Base-by-base conservation (phyloP, 2,888 invertebrate species). In the Spodoptera littoralis region DNA sequence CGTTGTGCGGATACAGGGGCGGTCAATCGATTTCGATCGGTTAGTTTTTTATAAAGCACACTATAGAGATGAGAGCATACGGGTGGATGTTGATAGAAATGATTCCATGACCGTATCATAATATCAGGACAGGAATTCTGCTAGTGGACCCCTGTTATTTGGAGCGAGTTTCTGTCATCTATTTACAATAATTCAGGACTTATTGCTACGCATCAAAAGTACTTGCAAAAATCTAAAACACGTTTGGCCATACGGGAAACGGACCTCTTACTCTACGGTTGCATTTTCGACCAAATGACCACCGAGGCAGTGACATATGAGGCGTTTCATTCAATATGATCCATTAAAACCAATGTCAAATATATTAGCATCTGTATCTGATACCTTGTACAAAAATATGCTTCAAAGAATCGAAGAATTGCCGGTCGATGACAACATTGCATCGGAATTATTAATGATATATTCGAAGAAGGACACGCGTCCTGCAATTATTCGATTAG, bases 11-110 rank as follows among this genome's bases (percentile, higher is more conserved):
- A 77, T 63, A 49, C 45, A 54, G 55, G 64, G 56, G 69, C 77
- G 66, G 62, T 65, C 65, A 77, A 69, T 73, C 57, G 59, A 64
- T 65, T 77, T 66, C 66, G 75, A 67, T 68, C 65, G 66, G 67
- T 60, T 55, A 66, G 58, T 65, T 76, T 77, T 69, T 61, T 73
- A 73, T 70, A 60, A 65, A 70, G 69, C 63, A 60, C 62, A 65
- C 58, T 77, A 62, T 71, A 63, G 61, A 65, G 62, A 73, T 61
- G 74, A 64, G 74, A 65, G 51, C 57, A 69, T 62, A 58, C 46
- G 54, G 36, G 59, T 62, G 51, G 30, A 56, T 36, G 9, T 36
- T 2, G 6, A 9, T 36, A 6, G 9, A 36, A 36, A 8, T 36
- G 36, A 36, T 36, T 36, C 36, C 36, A 9, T 36, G 36, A 8